These are phyloP conservation scores for Campodea augens DNA, from an alignment of 1,140 invertebrate species.

Conservation along the genomic window DNA sequence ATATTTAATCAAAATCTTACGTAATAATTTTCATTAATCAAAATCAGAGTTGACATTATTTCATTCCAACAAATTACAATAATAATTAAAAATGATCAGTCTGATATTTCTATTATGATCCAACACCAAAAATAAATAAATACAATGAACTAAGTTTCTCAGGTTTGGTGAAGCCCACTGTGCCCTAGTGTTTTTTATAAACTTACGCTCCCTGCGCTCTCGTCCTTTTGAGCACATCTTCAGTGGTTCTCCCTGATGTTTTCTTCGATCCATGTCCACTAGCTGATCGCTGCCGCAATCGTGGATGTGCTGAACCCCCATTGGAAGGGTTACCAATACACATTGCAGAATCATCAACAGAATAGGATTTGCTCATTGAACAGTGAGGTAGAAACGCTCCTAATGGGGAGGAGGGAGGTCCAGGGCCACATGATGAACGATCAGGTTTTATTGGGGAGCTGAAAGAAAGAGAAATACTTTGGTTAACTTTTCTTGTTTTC, in stretches of 20 bases:
- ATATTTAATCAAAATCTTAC: no score
- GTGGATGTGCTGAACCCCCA: not conserved
- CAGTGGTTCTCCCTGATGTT: conserved; percentile 37
- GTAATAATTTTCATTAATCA: not conserved
- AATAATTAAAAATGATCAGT: not conserved
- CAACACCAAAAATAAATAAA: not conserved
- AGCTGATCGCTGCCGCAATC: conserved; percentile 12
- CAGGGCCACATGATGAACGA: conserved; percentile 24
- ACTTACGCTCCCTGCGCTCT: conserved; percentile 45
- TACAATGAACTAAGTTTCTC: not conserved
- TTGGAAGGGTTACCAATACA: conserved; percentile 1
- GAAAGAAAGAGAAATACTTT: conserved; percentile 17
- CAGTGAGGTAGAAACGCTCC: conserved; percentile 3
- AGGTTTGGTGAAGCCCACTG: not conserved
- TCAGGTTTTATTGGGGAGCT: conserved; percentile 38
- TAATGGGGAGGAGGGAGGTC: conserved; percentile 25
- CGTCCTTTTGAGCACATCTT: conserved; percentile 44
- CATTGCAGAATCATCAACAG: conserved; percentile 8
- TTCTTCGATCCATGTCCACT: conserved; percentile 35
- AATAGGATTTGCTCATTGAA: conserved; percentile 10
- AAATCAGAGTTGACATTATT: not conserved
- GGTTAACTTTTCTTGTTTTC: no score
- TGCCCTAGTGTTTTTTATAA: not conserved
- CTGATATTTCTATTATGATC: not conserved
- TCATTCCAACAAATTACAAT: not conserved